These are phyloP conservation scores for Lagopus muta DNA, from an alignment of 2,113 vertebrate species.

Conservation along the genomic window DNA sequence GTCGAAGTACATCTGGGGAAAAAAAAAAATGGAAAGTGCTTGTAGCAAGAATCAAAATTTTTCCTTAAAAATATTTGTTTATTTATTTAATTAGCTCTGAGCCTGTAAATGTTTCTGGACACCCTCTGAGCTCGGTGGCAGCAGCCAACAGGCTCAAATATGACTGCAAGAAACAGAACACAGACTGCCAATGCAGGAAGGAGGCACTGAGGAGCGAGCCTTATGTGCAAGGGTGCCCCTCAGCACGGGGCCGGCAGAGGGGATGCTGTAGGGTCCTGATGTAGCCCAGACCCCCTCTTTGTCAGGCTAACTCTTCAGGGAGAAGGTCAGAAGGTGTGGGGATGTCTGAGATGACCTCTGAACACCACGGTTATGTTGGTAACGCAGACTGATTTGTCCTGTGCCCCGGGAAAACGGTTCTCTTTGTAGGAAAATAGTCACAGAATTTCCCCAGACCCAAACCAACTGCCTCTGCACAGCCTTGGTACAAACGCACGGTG, in stretches of 20 bases:
- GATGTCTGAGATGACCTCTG: neutral
- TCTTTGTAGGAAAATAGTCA: neutral
- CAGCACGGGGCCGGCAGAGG: no score
- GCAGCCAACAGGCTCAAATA: neutral
- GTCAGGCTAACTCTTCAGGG: neutral
- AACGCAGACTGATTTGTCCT: neutral
- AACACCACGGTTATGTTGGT: neutral
- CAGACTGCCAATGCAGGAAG: neutral
- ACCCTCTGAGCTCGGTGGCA: neutral
- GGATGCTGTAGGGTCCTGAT: neutral
- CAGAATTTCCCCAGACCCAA: neutral
- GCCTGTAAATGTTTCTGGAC: neutral
- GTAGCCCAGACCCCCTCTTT: neutral
- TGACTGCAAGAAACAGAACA: neutral
- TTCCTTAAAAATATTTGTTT: neutral
- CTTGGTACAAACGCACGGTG: neutral
- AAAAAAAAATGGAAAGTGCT: neutral
- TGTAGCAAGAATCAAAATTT: neutral
- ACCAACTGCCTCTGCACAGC: neutral
- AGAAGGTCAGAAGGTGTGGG: neutral
- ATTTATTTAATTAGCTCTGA: neutral
- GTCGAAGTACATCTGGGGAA: no score
- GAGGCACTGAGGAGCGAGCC: neutral
- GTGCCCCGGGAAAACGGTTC: neutral
- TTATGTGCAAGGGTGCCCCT: neutral